Base-by-base conservation (phyloP, 92 coral and sea anemone genomes). In the Anthopleura xanthogrammica region DNA sequence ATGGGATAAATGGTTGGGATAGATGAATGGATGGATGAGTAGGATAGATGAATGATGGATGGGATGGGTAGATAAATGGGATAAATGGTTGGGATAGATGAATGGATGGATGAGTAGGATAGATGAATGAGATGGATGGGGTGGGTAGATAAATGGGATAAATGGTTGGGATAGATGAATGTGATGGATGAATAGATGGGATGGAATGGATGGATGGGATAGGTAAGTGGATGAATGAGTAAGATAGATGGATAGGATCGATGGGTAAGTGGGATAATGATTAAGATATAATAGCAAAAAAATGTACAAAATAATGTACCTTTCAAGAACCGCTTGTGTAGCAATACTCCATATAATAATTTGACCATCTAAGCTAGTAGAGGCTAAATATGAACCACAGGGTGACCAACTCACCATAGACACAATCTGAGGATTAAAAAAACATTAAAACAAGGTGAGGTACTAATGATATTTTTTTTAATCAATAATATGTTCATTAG, bases 401-500 rank as follows among this genome's bases (percentile, higher is more conserved):
- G 99, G 98, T 29, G 99, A 97, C 99, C 99, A 97, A 73, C 90
- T 79, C 17, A 88, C 94, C 57, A 95, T 75, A 16, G 98, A 95
- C 14, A 95, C 89, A 62, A 87, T 60, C 98, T 95, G 83, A 7
- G 77, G 46, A 64, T 1, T 46, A 2, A 46, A 46, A n/a, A 62
- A 62, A 54, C 58, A 8, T 54, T 54, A 54, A 54, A 54, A 54
- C 58, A 54, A 54, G 11, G 58, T 46, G 7, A 46, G 50, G 50
- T 46, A 46, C 50, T 46, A 9, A 9, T 46, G 50, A 46, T 46
- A 5, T 46, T 9, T 2, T 46, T 46, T 46, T 46, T 46, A 5
- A 9, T 46, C 9, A 9, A 46, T 46, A 5, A 46, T 46, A 46
- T 3, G 50, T 46, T 46, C 50, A 46, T 46, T 46, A 46, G 50